phyloP scores from a whole-genome alignment of 2,888 invertebrate species.

The Tetanocera ferruginea region DNA sequence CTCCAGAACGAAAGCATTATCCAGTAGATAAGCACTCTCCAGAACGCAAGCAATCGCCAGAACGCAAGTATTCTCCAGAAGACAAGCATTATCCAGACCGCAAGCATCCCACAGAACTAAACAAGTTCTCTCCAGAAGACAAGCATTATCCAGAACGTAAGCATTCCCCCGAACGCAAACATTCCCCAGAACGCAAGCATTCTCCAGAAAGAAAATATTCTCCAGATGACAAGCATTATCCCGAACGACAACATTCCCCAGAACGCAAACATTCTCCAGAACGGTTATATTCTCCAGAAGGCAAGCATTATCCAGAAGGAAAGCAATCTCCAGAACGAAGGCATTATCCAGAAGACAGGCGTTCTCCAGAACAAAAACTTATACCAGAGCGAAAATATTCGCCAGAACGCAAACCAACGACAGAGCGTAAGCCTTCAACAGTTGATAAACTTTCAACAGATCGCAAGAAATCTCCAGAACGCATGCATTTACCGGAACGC shows the following conservation, averaged over 20 bases:
- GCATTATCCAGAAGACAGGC: not conserved
- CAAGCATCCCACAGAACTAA: not conserved
- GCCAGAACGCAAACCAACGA: not conserved
- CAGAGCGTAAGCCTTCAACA: not conserved
- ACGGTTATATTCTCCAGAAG: not conserved
- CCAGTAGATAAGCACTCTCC: not conserved
- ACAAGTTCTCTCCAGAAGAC: slow-evolving; percentile 5
- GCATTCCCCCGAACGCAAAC: not conserved
- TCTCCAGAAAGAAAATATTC: not conserved
- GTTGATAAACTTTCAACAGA: not conserved
- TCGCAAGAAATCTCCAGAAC: not conserved
- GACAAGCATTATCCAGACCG: not conserved
- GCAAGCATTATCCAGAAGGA: not conserved
- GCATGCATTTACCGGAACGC: not conserved
- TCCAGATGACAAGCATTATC: not conserved
- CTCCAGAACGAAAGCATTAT: not conserved
- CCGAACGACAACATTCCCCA: not conserved
- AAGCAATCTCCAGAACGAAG: not conserved
- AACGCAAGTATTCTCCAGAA: not conserved
- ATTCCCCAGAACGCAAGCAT: slow-evolving; percentile 8
- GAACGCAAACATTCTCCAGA: not conserved
- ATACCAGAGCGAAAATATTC: not conserved
- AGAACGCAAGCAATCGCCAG: not conserved
- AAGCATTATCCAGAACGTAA: not conserved
- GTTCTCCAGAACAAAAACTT: not conserved